Base-by-base conservation (phyloP, 2,888 invertebrate genomes). In the Elegia similella region DNA sequence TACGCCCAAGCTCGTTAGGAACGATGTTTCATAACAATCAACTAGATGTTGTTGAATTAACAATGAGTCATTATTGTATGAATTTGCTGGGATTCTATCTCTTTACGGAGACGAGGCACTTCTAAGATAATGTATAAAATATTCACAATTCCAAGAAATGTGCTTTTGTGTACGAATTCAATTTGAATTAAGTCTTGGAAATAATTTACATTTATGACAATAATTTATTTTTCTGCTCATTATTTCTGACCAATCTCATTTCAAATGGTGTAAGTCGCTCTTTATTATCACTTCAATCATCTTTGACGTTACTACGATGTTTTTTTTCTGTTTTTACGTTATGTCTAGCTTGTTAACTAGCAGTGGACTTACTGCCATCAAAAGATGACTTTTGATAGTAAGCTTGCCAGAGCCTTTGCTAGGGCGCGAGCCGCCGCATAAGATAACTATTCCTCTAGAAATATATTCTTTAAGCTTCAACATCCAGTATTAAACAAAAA, bases 21-120 rank as follows among this genome's bases (percentile, higher is more conserved):
- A 46, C 17, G 17, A 46, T 46, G 46, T 17, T 16, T 46, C 46
- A 46, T 17, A 16, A 23, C 46, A 46, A 46, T 46, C 46, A 7
- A 44, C 15, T 17, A 8, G 34, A 10, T 10, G 2, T 8, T 2
- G 8, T 10, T 15, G 7, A 2, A 43, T 6, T 43, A 16, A 46
- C 1, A 5, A 16, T 16, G 17, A 16, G 7, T 46, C 12, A 46
- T 46, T 8, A 13, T 38, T n/a, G 12, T 38, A 10, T 0, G 12
- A 34, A 8, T 38, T 38, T 38, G 38, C 10, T 12, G 38, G 0
- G 34, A 38, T 38, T 38, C 38, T 34, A 3, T 12, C 38, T 23
- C 23, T 23, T 23, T 23, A 23, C 23, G 5, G 2, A 23, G n/a
- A 38, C 12, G 12, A 34, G 10, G 10, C 34, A 10, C 34, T 34